Base-by-base conservation (phyloP, 1,140 invertebrate genomes). In the Drosophila eugracilis region DNA sequence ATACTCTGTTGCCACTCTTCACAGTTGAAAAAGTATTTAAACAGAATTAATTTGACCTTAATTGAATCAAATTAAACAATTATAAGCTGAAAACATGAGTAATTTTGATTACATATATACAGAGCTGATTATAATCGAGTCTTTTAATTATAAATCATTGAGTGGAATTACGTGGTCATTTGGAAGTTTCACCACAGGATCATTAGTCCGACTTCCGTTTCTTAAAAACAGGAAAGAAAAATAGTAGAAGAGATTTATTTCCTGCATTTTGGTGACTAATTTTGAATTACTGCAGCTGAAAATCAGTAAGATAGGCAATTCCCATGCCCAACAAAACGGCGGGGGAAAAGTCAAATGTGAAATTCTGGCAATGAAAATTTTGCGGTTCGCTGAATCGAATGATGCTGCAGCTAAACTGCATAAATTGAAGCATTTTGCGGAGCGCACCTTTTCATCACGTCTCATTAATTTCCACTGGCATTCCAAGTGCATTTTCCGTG, bases 311-410 rank as follows among this genome's bases (percentile, higher is more conserved):
- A 62, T 69, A 26, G 71, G 58, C 59, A 75, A 75, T 58, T 75
- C 44, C 41, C 42, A 15, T 30, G n/a, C 36, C 28, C 50, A 15
- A 3, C 41, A 30, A n/a, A n/a, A n/a, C n/a, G n/a, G n/a, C 5
- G 26, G 36, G n/a, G 42, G 24, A 47, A 58, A 34, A 55, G 22
- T 66, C 48, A 41, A 44, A 58, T 65, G 45, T 44, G 42, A 63
- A 78, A 69, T 69, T 60, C 32, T 36, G 24, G 52, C 63, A 77
- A 76, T 73, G 54, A 74, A 45, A 49, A 80, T 75, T 86, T 74
- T 67, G 9, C 81, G 85, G 81, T 48, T 85, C 80, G 73, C 73
- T 85, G 81, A 70, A 70, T 86, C 77, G 77, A 77, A 86, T 85
- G 72, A 85, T 85, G 80, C 59, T 58, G 54, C 71, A 52, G 59